Evolutionary conservation across 2,888 invertebrate species (phyloP).

Genomic region (Autographa gamma): DNA sequence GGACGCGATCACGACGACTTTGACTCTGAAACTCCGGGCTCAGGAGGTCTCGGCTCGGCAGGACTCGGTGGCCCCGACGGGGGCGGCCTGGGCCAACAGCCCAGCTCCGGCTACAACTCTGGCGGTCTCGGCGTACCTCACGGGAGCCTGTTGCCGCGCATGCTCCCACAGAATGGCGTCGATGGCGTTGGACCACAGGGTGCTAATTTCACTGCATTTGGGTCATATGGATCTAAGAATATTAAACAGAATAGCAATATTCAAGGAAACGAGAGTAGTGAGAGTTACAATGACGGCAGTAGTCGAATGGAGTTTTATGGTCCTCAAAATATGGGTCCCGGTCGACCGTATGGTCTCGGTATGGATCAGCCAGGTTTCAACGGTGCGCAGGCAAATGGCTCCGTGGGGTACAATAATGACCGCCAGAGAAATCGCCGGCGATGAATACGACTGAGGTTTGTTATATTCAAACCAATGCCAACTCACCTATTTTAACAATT

Average conservation of each 20-base stretch:
- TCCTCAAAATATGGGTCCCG: constrained; percentile 79
- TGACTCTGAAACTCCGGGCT: constrained; percentile 67
- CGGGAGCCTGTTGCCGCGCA: constrained; percentile 84
- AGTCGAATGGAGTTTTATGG: constrained; percentile 73
- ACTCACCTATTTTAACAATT: constrained; percentile 76
- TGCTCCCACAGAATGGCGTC: constrained; percentile 77
- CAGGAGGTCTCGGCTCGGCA: constrained; percentile 70
- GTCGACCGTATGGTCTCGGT: constrained; percentile 73
- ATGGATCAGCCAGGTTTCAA: constrained; percentile 71
- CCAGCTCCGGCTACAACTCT: constrained; percentile 73
- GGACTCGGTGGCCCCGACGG: constrained; percentile 68
- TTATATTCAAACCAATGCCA: constrained; percentile 86
- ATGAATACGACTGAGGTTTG: constrained; percentile 86
- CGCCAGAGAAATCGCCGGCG: constrained; percentile 88
- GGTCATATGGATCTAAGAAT: constrained; percentile 79
- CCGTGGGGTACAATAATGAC: constrained; percentile 86
- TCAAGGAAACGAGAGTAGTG: constrained; percentile 64
- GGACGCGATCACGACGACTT: constrained; percentile 78
- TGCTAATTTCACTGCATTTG: constrained; percentile 85
- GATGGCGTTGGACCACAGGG: constrained; percentile 76
- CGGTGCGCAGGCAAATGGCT: constrained; percentile 81
- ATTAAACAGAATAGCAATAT: constrained; percentile 64
- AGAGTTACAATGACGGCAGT: constrained; percentile 64
- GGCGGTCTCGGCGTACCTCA: constrained; percentile 85
- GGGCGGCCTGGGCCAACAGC: constrained; percentile 71